Conservation (phyloP, 2,888 invertebrate genomes). For the Caenorhabditis japonica region DNA sequence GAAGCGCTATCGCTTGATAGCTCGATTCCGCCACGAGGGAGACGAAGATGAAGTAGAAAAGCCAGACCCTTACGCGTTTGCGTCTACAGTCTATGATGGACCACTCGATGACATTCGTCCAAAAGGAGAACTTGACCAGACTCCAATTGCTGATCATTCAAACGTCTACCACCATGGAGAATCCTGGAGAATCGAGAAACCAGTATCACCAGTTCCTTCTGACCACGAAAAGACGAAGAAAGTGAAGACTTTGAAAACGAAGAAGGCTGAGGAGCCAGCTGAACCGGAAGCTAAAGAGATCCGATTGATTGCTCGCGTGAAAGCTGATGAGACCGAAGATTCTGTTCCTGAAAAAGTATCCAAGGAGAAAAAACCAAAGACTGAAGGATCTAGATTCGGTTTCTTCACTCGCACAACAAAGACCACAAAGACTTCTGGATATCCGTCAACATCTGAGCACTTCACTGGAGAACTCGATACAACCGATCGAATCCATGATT, state of each 20-base stretch:
- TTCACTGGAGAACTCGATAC: constrained; percentile 20
- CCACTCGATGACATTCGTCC: constrained; percentile 22
- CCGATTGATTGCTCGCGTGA: constrained; percentile 38
- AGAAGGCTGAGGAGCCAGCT: constrained; percentile 17
- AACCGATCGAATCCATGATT: constrained; percentile 8
- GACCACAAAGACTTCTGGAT: constrained; percentile 16
- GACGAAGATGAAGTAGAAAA: constrained; percentile 29
- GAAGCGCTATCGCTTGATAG: constrained; percentile 15
- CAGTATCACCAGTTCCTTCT: constrained; percentile 4
- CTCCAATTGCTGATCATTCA: constrained; percentile 20
- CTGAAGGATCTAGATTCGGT: constrained; percentile 17
- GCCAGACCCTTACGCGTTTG: constrained; percentile 16
- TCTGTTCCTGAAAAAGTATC: constrained; percentile 1
- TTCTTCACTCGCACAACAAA: constrained; percentile 24
- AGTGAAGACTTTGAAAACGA: constrained; percentile 28
- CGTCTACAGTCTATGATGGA: constrained; percentile 10
- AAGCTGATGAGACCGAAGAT: constrained; percentile 12
- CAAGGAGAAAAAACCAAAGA: constrained; percentile 6
- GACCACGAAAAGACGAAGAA: constrained; percentile 31
- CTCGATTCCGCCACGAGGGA: constrained; percentile 11
- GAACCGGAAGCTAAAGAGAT: constrained; percentile 37
- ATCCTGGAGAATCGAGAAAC: constrained; percentile 28
- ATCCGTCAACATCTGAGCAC: constrained; percentile 9
- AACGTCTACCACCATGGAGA: constrained; percentile 46
- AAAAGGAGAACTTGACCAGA: constrained; percentile 7